Percentiles rank a stretch among this genome's conserved stretches.
Conservation (phyloP, 2,888 invertebrate genomes). For the Cryptocheilus praepositus region DNA sequence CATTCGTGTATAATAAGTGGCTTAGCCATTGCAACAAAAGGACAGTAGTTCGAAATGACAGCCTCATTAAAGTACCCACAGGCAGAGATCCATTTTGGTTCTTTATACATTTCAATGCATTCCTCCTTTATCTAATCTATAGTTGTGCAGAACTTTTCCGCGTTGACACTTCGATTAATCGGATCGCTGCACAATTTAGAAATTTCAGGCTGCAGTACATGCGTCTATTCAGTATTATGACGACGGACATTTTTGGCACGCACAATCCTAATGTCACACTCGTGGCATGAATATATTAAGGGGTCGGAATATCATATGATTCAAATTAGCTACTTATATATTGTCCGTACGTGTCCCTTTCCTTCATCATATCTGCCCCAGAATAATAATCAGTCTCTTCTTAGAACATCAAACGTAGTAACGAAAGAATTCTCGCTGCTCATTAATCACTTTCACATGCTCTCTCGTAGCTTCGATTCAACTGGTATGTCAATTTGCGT, state of each 20-base stretch:
- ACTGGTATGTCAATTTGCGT: not conserved
- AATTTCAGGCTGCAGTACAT: not conserved
- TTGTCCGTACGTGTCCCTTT: not conserved
- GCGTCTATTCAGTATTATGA: not conserved
- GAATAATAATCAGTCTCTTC: conserved; percentile 5
- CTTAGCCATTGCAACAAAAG: conserved; percentile 30
- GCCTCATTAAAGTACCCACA: conserved; percentile 50
- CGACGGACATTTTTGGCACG: not conserved
- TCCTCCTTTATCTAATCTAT: too few relatives aligned
- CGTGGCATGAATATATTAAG: too few relatives aligned
- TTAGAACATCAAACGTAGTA: not conserved
- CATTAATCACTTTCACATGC: too few relatives aligned
- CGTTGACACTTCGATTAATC: not conserved
- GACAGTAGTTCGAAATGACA: conserved; percentile 43
- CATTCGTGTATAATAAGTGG: conserved; percentile 28
- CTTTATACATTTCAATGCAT: conserved; percentile 10
- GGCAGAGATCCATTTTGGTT: conserved; percentile 41
- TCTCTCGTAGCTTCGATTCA: too few relatives aligned
- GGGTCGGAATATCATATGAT: not conserved
- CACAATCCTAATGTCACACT: not conserved
- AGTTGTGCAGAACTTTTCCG: too few relatives aligned
- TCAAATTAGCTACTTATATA: not conserved
- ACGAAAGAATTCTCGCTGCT: not conserved
- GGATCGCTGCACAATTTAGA: too few relatives aligned
- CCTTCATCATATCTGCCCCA: not conserved